phyloP scores from a whole-genome alignment of 2,888 invertebrate species.

The Xestia c-nigrum region DNA sequence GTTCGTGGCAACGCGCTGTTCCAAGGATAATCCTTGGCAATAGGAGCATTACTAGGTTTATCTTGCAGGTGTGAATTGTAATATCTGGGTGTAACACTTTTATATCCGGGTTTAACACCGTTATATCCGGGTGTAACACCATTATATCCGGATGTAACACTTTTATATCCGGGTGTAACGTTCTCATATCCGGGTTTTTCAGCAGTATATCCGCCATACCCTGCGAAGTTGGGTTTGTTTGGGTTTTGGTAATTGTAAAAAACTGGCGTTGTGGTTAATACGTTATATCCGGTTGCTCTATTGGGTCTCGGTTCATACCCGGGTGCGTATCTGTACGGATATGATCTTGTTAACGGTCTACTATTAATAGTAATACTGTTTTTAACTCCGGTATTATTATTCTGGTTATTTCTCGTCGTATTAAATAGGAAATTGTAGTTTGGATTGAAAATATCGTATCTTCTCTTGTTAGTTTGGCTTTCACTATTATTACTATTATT shows the following conservation, averaged over 20 bases:
- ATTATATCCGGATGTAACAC: not conserved
- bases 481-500: not conserved
- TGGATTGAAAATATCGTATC: slow-evolving; percentile 41
- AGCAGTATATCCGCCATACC: slow-evolving; percentile 18
- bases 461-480: not conserved
- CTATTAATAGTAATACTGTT: not conserved
- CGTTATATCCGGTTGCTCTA: slow-evolving; percentile 6
- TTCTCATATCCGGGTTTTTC: not conserved
- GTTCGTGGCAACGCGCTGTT: not conserved
- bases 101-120: not conserved
- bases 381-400: not conserved
- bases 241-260: slow-evolving; percentile 57
- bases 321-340: slow-evolving; percentile 54
- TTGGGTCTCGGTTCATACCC: slow-evolving; percentile 25
- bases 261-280: slow-evolving; percentile 1
- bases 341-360: slow-evolving; percentile 18
- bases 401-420: not conserved
- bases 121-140: not conserved
- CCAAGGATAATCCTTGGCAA: not conserved
- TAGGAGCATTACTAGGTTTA: not conserved
- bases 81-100: not conserved
- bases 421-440: slow-evolving; percentile 27
- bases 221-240: slow-evolving; percentile 40
- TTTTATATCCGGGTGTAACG: not conserved
- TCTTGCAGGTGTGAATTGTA: not conserved